Conservation (phyloP, 2,113 vertebrate genomes). For the Edolisoma coerulescens region DNA sequence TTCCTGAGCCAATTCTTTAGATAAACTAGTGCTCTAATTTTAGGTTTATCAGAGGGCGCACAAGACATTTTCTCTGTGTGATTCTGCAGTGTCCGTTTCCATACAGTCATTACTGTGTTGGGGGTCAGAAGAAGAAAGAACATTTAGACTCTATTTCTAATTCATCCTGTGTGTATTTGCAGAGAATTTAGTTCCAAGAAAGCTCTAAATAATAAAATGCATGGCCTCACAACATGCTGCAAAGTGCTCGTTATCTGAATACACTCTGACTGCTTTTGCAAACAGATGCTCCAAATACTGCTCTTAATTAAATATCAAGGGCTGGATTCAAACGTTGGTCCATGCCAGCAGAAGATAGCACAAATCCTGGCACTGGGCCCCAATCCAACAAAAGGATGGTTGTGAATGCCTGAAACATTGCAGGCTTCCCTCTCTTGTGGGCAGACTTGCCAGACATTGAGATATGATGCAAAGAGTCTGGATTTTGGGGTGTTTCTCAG, state of each 20-base stretch:
- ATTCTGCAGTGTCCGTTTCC: not conserved
- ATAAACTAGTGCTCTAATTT: conserved; percentile 31
- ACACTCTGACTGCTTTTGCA: conserved; percentile 24
- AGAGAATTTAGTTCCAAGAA: conserved; percentile 15
- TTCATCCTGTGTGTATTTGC: not conserved
- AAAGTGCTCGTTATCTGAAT: conserved; percentile 16
- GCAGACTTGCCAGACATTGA: not conserved
- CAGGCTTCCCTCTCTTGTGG: not conserved
- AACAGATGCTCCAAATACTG: conserved; percentile 50
- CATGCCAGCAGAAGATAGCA: conserved; percentile 30
- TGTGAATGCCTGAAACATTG: not conserved
- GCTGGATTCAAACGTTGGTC: not conserved
- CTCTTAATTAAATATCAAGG: conserved; percentile 51
- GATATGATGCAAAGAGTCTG: not conserved
- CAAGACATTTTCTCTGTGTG: not conserved
- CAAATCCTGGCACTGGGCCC: conserved; percentile 11
- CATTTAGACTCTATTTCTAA: not conserved
- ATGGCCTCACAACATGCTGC: not conserved
- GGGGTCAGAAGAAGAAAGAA: conserved; percentile 16
- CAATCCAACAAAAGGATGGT: not conserved
- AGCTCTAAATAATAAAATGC: conserved; percentile 15
- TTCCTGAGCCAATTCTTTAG: conserved; percentile 14
- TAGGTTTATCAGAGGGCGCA: not conserved
- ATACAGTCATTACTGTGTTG: not conserved
- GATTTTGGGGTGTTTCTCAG: not conserved